Base-by-base conservation (phyloP, 2,888 invertebrate species). In the Sialis lutaria region DNA sequence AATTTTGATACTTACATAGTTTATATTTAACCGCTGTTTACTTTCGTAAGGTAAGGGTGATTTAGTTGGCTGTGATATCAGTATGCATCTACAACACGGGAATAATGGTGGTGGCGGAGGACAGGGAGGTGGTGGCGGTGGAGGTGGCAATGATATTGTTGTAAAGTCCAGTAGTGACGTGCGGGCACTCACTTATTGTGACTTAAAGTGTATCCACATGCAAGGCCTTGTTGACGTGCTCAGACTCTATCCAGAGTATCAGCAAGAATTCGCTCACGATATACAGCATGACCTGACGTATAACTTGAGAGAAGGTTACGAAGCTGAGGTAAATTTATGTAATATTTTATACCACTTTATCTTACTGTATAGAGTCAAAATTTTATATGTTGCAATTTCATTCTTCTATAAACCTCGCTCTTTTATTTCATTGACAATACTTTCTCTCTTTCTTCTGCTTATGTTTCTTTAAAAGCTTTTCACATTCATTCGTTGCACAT, bases 81-180 rank as follows among this genome's bases (percentile, higher is more conserved):
- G 80, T 62, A 75, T 82, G 55, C 86, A 88, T 65, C 70, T 88
- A 56, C 79, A 70, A 47, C 64, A 81, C 57, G 72, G 72, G 47
- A 69, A 68, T 57, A 72, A 72, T 48, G 76, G 77, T 33, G 54
- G 55, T 47, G 57, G 60, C 8, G 67, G 73, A 50, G 70, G 70
- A 9, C 74, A 75, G 50, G 72, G 73, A 44, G 75, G 75, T 54
- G 69, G 71, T 32, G 64, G 65, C 30, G 65, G 64, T 35, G 61
- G 65, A 6, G 57, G 61, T 10, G 59, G 64, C 1, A 66, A 70
- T 30, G 89, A 91, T 60, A 82, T 85, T 35, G 79, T 92, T 40
- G 83, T 91, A 40, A 91, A 92, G 66, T 91, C 92, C 43, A 89
- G 88, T 67, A 91, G 91, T 65, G 93, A 95, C 63, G 93, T 95